Evolutionary conservation across 2,888 invertebrate genomes (phyloP), one percentile per base, ranked within the genome.

Genomic region (Listrodromus nycthemerus): DNA sequence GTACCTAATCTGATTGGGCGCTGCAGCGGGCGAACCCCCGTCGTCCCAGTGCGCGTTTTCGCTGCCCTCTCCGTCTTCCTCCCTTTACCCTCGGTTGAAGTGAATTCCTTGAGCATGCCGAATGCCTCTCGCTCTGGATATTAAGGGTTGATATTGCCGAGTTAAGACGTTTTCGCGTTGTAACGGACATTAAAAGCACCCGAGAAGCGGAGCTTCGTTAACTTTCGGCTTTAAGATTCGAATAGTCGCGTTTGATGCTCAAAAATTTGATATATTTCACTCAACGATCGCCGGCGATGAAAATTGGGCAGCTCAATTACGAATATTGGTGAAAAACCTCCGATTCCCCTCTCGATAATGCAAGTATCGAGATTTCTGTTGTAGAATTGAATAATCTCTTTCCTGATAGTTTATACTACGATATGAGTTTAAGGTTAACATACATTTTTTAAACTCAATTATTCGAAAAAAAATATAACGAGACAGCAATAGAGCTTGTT

Each of bases 1-100:
- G 73, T 61, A 30, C 58, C 82, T 78, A 77, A 82, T 82, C 77
- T 73, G 73, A 82, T 82, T 77, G 67, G 71, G 58, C 37, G 67
- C 77, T 58, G 21, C 58, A 58, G 21, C 67, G 1, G 37, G 37
- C 37, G 37, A 37, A 37, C 37, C 45, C 41, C 58, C 30, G 45
- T 48, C 21, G 37, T 55, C 58, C 58, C 24, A 27, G 16, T 41
- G 30, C 55, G 1, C 52, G 58, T 30, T 67, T 41, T 67, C 33
- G 30, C 52, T 58, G 27, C 61, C 19, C 61, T 52, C 48, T 0
- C 8, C 8, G 7, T 8, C 33, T 1, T 8, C 33, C 33, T 8
- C 1, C 2, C 37, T 37, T 10, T 10, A 10, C 10, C 37, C 37
- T 0, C 37, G 37, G 37, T 2, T 2, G 37, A 10, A 52, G 52